Evolutionary conservation across 2,888 invertebrate genomes (phyloP), one percentile per base, ranked within the genome.

Genomic region (Philhelius pedissequus): DNA sequence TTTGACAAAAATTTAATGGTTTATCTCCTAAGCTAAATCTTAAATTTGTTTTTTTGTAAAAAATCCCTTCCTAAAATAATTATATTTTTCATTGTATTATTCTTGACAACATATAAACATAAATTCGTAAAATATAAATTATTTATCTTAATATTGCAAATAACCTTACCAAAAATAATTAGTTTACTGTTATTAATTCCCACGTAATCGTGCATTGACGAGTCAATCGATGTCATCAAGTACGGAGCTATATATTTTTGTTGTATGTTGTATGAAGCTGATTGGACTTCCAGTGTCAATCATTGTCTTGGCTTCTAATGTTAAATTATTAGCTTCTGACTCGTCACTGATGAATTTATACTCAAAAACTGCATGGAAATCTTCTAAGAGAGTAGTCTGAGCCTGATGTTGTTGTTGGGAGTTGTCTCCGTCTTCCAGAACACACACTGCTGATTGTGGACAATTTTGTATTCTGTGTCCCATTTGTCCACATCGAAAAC

Each of bases 401-500:
- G 22, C 1, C 11, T 11, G 45, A 11, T 18, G 11, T 4, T 45
- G 38, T 13, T 45, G 9, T 45, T 22, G 2, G 20, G 45, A 11
- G 9, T 2, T 4, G 20, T 45, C 20, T 9, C 4, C 18, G 20
- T 20, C 20, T 45, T 20, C 18, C 3, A 45, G 20, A 11, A 22
- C 11, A 7, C 22, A 48, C 13, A 13, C 22, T 22, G 18, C 6
- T 43, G 13, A 20, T 48, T 48, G 48, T 11, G 71, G 58, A 11
- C 71, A 60, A 35, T 71, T n/a, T 25, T 60, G 58, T 6, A 38
- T 18, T 9, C n/a, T 2, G 32, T 75, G 68, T 3, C 66, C 56
- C 22, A 15, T 56, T 25, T 75, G n/a, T 0, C 56, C 66, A 25
- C 68, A 75, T 25, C 35, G 54, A 45, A 25, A 64, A 56, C 56